Conservation (phyloP, 1,140 invertebrate species). For the Palaemon carinicauda region DNA sequence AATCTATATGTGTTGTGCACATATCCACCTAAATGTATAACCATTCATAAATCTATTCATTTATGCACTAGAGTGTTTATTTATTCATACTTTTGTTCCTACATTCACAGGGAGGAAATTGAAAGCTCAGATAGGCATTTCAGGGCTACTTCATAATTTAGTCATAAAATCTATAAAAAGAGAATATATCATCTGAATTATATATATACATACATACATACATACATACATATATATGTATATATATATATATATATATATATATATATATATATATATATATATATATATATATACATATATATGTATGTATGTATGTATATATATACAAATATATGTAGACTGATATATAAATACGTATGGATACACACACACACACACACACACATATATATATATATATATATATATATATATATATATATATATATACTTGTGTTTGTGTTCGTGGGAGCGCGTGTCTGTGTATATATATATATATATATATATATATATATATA, state of each 20-base stretch:
- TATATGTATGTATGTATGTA: no score
- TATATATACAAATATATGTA: background rate
- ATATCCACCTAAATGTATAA: background rate
- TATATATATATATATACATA: no score
- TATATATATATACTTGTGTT: background rate
- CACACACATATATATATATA: background rate
- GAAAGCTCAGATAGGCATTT: no score
- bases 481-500: background rate
- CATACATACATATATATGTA: background rate
- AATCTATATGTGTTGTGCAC: background rate
- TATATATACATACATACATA: background rate
- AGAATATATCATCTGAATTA: no score
- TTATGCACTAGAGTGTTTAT: background rate
- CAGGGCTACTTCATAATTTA: no score
- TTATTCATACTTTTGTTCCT: background rate
- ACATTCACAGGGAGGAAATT: background rate
- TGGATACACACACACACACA: background rate
- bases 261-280: no score
- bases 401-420: background rate
- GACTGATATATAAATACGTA: background rate
- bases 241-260: no score
- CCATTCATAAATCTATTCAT: background rate
- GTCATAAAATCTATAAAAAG: no score
- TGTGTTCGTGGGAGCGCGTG: no score
- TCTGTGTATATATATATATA: background rate